phyloP scores from a whole-genome alignment of 2,113 vertebrate species.

The Micronycteris hirsuta region DNA sequence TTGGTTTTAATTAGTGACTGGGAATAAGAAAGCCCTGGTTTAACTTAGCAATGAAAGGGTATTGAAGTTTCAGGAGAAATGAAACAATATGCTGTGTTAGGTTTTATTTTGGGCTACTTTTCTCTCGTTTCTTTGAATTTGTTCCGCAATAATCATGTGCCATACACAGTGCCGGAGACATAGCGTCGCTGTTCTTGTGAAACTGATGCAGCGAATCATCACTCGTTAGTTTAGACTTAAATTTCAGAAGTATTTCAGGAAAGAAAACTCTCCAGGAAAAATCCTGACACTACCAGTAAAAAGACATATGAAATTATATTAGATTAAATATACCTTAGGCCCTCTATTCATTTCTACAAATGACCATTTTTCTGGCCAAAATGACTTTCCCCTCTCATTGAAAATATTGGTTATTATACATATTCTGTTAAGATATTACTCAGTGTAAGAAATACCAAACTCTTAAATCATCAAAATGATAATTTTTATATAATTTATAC shows the following conservation, averaged over 20 bases:
- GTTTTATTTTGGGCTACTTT: background rate
- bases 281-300: background rate
- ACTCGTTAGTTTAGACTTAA: background rate
- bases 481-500: background rate
- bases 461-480: background rate
- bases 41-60: slow-evolving; percentile 46
- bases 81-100: background rate
- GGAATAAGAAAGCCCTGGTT: background rate
- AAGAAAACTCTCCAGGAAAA: background rate
- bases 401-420: background rate
- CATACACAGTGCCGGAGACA: background rate
- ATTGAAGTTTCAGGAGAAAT: slow-evolving; percentile 24
- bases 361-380: background rate
- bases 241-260: background rate
- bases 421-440: background rate
- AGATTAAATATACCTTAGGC: background rate
- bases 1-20: slow-evolving; percentile 54
- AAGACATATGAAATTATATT: background rate
- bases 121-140: background rate
- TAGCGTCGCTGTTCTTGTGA: background rate
- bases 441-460: background rate
- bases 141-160: background rate
- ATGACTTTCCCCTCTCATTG: background rate
- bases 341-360: background rate
- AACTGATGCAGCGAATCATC: background rate